Base-by-base conservation (phyloP, 2,797 vertebrate genomes). In the Acridotheres tristis region DNA sequence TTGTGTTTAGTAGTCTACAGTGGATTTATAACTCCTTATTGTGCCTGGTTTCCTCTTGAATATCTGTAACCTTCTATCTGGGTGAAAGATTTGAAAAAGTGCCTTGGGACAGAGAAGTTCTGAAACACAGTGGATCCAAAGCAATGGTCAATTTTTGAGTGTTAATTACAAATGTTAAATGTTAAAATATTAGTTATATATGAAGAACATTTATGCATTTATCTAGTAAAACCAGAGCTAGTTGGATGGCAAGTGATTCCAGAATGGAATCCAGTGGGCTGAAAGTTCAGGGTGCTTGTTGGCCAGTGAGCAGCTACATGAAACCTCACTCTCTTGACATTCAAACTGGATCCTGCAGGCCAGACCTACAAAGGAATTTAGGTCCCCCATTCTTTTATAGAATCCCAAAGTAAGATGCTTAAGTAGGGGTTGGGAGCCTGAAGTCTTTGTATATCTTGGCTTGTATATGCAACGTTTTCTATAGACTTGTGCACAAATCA, bases 371-470 rank as follows among this genome's bases (percentile, higher is more conserved):
- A 78, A 94, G n/a, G 69, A 90, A 88, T 94, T 91, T 86, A 68
- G 26, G 57, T 85, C 50, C 59, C 48, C 25, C 32, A n/a, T 67
- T 90, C 63, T 76, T 88, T 90, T 71, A 89, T n/a, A 93, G 53
- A 74, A 91, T 77, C 53, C 36, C 53, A 47, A 76, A 82, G n/a
- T 76, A 85, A 85, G 71, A 87, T 77, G 53, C 83, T 90, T 96
- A 79, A 89, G 57, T 67, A 76, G 32, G 34, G 38, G 6, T 53
- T 87, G 57, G 50, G 53, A 95, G 84, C 38, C 93, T 94, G 71
- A 95, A 86, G 73, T 81, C 89, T 86, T 91, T 95, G 85, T 94
- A 6, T 94, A 8, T 90, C 79, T 96, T 96, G 96, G 95, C 94
- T 88, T 84, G 13, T 54, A 47, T 53, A n/a, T 25, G 61, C 61